These are phyloP conservation scores for Megaceryle alcyon DNA, from an alignment of 2,797 vertebrate genomes.

Conservation along the genomic window DNA sequence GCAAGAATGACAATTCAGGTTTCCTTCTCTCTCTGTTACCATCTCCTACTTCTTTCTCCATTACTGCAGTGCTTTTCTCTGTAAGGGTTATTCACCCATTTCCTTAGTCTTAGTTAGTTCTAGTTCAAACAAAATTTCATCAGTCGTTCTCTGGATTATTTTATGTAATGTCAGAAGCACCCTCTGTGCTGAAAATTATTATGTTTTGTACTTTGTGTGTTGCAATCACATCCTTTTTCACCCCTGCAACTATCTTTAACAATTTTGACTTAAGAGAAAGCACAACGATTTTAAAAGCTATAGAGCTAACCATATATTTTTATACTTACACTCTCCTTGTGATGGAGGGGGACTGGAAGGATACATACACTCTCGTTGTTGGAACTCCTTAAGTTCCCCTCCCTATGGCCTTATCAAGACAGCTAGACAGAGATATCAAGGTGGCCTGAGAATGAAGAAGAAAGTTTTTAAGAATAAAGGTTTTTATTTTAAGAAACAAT, in stretches of 20 bases:
- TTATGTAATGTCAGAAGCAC: neutral
- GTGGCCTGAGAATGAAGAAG: neutral
- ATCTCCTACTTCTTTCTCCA: neutral
- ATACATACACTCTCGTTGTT: neutral
- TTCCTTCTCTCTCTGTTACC: neutral
- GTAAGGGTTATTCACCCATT: neutral
- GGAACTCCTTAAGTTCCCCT: neutral
- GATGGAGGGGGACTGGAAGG: neutral
- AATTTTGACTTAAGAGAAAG: neutral
- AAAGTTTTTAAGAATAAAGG: neutral
- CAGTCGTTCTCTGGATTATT: neutral
- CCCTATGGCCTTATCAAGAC: neutral
- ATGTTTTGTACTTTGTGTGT: neutral
- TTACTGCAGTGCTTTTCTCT: neutral
- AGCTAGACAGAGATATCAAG: neutral
- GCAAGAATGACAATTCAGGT: neutral
- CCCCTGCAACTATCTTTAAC: neutral
- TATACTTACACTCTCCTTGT: neutral
- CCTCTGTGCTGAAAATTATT: neutral
- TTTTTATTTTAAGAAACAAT: slow-evolving; percentile 30
- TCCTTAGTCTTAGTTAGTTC: neutral
- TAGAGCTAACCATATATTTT: neutral
- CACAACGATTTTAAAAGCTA: neutral
- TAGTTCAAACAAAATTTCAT: neutral
- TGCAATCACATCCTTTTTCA: neutral